phyloP scores from a whole-genome alignment of 1,140 invertebrate genomes.

The Drosophila truncata region DNA sequence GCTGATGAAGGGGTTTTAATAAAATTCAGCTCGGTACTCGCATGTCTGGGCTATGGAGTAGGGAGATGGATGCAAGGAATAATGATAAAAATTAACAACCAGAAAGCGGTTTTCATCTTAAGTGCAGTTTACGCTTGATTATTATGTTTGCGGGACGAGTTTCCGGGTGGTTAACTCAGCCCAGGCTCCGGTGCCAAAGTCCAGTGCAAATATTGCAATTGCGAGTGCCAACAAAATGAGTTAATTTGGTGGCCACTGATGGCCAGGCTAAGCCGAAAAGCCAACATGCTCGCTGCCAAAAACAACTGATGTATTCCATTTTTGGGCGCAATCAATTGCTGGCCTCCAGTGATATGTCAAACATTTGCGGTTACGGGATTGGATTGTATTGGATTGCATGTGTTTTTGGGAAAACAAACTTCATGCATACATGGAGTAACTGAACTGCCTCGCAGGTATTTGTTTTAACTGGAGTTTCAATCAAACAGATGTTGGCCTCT shows the following conservation, averaged over 20 bases:
- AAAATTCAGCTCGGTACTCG: slow-evolving; percentile 47
- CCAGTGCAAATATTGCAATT: slow-evolving; percentile 12
- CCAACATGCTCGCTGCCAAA: slow-evolving; percentile 13
- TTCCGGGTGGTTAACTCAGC: slow-evolving; percentile 64
- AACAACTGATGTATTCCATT: slow-evolving; percentile 20
- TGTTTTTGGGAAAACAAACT: slow-evolving; percentile 35
- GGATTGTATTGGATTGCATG: no score
- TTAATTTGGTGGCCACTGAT: slow-evolving; percentile 23
- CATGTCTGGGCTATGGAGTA: slow-evolving; percentile 32
- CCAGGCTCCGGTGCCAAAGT: slow-evolving; percentile 22
- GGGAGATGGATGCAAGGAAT: slow-evolving; percentile 32
- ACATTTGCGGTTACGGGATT: slow-evolving; percentile 23
- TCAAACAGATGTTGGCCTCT: slow-evolving; percentile 36
- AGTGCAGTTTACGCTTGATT: slow-evolving; percentile 80
- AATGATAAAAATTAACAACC: slow-evolving; percentile 53
- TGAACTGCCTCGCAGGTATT: slow-evolving; percentile 4
- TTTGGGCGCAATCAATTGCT: slow-evolving; percentile 22
- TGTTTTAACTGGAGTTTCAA: slow-evolving; percentile 16
- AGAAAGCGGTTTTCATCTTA: slow-evolving; percentile 64
- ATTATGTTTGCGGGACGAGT: slow-evolving; percentile 66
- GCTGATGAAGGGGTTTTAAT: slow-evolving; percentile 51
- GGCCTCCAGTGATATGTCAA: slow-evolving; percentile 41
- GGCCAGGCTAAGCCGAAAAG: slow-evolving; percentile 22
- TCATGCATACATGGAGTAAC: slow-evolving; percentile 27
- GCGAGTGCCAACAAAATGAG: slow-evolving; percentile 29